Percentiles rank a stretch among this genome's conserved stretches.
These are phyloP conservation scores for Carettochelys insculpta DNA, from an alignment of 2,113 vertebrate species.

Conservation along the genomic window DNA sequence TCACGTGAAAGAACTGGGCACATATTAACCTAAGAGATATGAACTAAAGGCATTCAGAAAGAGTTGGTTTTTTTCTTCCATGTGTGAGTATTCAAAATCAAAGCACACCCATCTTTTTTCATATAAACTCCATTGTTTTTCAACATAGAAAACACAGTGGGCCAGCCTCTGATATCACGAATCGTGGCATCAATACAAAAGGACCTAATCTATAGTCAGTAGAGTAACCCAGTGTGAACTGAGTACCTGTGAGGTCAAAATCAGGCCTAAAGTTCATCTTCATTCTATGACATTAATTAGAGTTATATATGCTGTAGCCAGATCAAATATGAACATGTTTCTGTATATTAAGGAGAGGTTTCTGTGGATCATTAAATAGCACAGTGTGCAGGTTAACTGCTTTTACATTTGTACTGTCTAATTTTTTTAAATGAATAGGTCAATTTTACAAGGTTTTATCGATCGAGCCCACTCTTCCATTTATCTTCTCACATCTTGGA, in stretches of 20 bases:
- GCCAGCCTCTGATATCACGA: background rate
- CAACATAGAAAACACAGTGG: background rate
- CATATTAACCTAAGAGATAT: background rate
- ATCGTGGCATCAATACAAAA: background rate
- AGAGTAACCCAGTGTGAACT: background rate
- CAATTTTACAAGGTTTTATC: background rate
- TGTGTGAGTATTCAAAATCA: background rate
- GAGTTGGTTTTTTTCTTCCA: background rate
- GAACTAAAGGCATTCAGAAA: background rate
- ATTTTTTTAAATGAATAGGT: background rate
- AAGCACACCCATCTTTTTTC: background rate
- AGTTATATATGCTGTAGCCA: background rate
- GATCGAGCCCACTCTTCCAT: background rate
- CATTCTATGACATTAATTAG: background rate
- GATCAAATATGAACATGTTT: background rate
- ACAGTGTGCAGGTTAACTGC: background rate
- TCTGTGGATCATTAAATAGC: background rate
- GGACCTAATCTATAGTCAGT: background rate
- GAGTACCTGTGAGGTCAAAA: background rate
- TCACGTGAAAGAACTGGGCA: background rate
- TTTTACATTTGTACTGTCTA: background rate
- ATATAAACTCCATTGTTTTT: background rate
- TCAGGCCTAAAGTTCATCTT: background rate
- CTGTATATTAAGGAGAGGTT: background rate
- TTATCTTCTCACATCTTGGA: background rate